Evolutionary conservation across 2,797 vertebrate genomes (phyloP).

Genomic region (Cyclopterus lumpus): DNA sequence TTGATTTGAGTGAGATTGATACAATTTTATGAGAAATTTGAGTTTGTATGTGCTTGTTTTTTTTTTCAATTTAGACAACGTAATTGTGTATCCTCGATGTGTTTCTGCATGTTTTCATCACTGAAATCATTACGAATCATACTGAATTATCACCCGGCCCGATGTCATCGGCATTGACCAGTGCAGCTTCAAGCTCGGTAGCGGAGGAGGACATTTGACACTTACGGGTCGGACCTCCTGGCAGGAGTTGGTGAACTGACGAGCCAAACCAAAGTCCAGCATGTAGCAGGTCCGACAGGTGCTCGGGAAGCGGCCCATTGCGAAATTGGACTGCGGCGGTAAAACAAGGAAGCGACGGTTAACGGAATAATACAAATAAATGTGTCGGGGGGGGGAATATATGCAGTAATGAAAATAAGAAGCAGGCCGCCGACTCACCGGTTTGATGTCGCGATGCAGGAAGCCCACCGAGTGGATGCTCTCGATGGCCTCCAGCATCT

Average conservation of each 20-base stretch:
- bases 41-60: no score
- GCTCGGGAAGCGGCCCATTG: conserved; percentile 97
- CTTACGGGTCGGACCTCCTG: conserved; percentile 98
- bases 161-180: neutral
- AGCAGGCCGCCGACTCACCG: no score
- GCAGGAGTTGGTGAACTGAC: conserved; percentile 98
- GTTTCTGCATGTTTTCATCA: neutral
- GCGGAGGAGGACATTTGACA: conserved; percentile 76
- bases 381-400: no score
- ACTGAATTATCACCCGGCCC: no score
- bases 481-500: conserved; percentile 97
- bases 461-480: conserved; percentile 99
- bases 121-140: no score
- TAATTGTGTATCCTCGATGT: no score
- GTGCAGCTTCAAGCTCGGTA: neutral
- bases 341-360: neutral
- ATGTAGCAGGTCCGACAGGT: conserved; percentile 98
- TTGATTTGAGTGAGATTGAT: no score
- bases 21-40: no score
- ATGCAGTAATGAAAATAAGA: no score
- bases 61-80: no score
- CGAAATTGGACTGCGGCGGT: conserved; percentile 93
- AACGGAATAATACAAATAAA: neutral
- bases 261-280: conserved; percentile 98
- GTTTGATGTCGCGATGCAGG: conserved; percentile 98